These are phyloP conservation scores for Platycheirus albimanus DNA, from an alignment of 2,888 invertebrate species.

Conservation along the genomic window DNA sequence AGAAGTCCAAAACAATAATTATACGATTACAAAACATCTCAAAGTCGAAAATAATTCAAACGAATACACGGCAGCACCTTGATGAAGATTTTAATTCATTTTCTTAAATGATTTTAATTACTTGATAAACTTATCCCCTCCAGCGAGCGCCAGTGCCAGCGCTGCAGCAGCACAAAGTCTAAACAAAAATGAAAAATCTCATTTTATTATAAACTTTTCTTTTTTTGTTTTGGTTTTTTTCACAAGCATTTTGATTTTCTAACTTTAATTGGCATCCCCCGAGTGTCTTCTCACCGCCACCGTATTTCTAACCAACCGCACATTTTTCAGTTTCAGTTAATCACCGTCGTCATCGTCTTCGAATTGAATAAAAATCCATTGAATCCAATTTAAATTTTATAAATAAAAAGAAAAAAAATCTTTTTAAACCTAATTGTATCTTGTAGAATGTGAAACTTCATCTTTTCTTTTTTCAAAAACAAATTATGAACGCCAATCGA, in stretches of 20 bases:
- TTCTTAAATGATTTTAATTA: slow-evolving; percentile 50
- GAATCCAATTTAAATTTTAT: slow-evolving; percentile 53
- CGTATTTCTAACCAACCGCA: slow-evolving; percentile 18
- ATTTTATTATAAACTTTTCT: neutral
- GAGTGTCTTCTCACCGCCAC: neutral
- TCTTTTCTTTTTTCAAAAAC: slow-evolving; percentile 20
- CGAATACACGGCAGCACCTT: neutral
- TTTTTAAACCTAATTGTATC: slow-evolving; percentile 24
- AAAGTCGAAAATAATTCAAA: slow-evolving; percentile 2
- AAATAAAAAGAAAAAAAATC: slow-evolving; percentile 39
- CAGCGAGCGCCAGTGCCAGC: too few species aligned
- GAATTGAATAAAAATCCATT: slow-evolving; percentile 39
- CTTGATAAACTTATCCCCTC: slow-evolving; percentile 48
- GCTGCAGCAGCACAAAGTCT: too few species aligned
- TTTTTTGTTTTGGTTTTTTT: too few species aligned
- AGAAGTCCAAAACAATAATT: slow-evolving; percentile 48
- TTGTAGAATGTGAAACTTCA: slow-evolving; percentile 15
- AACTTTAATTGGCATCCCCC: neutral
- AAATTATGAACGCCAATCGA: slow-evolving; percentile 40
- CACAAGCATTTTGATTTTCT: slow-evolving; percentile 11
- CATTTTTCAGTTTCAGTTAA: neutral
- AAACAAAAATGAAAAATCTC: slow-evolving; percentile 11
- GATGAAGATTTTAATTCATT: slow-evolving; percentile 45
- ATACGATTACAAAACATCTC: neutral
- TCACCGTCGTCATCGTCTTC: too few species aligned